phyloP scores from a whole-genome alignment of 2,888 invertebrate species.

The Hemaris fuciformis region DNA sequence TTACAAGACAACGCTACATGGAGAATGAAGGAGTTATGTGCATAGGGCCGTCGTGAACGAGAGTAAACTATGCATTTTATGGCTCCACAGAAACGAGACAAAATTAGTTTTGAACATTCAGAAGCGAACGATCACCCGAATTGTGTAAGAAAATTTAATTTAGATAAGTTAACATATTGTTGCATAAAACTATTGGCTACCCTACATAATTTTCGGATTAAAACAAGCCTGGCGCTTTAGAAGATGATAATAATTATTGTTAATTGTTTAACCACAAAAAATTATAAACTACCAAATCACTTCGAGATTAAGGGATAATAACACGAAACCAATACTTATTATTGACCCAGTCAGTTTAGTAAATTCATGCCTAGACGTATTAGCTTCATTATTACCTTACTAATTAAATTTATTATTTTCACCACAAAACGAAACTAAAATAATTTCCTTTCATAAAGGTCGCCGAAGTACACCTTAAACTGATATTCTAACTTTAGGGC shows the following conservation, averaged over 20 bases:
- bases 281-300: no score
- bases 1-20: neutral
- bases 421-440: neutral
- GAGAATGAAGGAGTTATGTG: constrained; percentile 5
- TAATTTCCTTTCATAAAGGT: neutral
- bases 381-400: no score
- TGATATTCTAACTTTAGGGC: neutral
- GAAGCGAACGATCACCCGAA: neutral
- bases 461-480: neutral
- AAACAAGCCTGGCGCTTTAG: no score
- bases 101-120: neutral
- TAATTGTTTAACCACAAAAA: no score
- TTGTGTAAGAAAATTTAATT: neutral
- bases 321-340: no score
- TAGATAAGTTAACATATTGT: neutral
- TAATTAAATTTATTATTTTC: neutral
- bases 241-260: no score
- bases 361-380: no score
- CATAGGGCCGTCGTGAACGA: neutral
- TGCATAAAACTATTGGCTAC: neutral
- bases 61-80: constrained; percentile 8
- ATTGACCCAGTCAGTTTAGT: no score
- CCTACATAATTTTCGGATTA: neutral
- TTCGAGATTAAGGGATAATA: no score
- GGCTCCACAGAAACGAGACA: constrained; percentile 6